Percentiles rank a stretch among this genome's conserved stretches.
phyloP scores from a whole-genome alignment of 1,140 invertebrate species.

The Proales similis region DNA sequence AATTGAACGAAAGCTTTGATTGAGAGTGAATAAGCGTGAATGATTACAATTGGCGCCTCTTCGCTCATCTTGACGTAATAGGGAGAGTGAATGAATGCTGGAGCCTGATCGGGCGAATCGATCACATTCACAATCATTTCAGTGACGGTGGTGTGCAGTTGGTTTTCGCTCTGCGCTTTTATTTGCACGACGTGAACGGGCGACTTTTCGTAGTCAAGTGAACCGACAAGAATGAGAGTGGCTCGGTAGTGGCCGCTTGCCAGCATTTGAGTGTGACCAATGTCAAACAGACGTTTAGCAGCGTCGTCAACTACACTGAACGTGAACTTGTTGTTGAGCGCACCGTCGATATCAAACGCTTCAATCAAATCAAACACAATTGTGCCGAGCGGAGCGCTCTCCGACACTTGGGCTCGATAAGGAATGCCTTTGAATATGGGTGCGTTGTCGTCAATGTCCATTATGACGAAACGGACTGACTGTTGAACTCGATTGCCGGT shows the following conservation, averaged over 20 bases:
- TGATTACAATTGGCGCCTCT: conserved; percentile 8
- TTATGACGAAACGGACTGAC: conserved; percentile 29
- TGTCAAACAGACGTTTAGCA: conserved; percentile 6
- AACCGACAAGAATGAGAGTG: conserved; percentile 2
- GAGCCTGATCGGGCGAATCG: conserved; percentile 24
- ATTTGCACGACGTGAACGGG: background rate
- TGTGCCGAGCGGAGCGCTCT: conserved; percentile 17
- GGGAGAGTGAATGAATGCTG: conserved; percentile 23
- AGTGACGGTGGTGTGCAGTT: background rate
- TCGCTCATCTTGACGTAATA: conserved; percentile 29
- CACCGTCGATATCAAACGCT: conserved; percentile 18
- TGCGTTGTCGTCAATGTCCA: conserved; percentile 31
- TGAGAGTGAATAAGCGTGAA: no score
- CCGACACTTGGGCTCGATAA: conserved; percentile 2
- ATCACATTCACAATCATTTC: conserved; percentile 28
- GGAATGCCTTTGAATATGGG: conserved; percentile 33
- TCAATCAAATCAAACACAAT: conserved; percentile 13
- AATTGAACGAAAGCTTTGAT: no score
- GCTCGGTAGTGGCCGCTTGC: conserved; percentile 4
- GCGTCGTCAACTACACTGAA: background rate
- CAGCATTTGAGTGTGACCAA: conserved; percentile 1
- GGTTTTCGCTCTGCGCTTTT: conserved; percentile 29
- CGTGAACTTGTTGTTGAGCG: conserved; percentile 19
- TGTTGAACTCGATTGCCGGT: conserved; percentile 34
- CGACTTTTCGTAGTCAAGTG: conserved; percentile 22